Evolutionary conservation across 2,797 vertebrate species (phyloP), one percentile per base, ranked within the genome.

Genomic region (Masticophis lateralis): DNA sequence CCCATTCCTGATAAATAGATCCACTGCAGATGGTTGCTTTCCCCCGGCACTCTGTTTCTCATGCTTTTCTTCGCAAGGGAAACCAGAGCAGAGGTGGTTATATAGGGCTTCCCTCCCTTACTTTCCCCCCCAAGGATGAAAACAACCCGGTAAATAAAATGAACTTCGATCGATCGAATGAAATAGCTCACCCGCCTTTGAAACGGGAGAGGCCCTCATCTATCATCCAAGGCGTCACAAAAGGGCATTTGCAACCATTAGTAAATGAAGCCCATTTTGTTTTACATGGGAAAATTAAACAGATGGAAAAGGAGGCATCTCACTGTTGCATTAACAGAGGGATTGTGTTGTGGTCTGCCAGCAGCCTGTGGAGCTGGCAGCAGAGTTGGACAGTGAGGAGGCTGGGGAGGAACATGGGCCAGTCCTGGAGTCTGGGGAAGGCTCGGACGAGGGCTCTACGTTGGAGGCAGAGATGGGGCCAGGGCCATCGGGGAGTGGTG

Each of bases 211-310:
- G 22, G 63, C n/a, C 51, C 57, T 87, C 89, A 95, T 93, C 86
- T 90, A 93, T 91, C 90, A 94, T 91, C 55, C 91, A 43, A 22
- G 94, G 61, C 27, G 2, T 93, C 90, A 94, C 27, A 93, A 93
- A 93, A 66, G 79, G 79, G 88, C 43, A 61, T 90, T 94, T 91
- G 32, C 83, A 90, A 91, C 92, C 57, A 89, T 47, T 86, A 91
- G 69, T 88, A 95, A 95, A 89, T 91, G 83, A 27, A 61, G 60
- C 92, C 11, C 53, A 28, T 92, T 59, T 63, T 87, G 43, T 91
- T 93, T 90, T 86, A 22, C 61, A 13, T 22, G 12, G 86, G 91
- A 18, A 93, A 90, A 92, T 20, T 37, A 37, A 94, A 66, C 69
- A 56, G 79, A 69, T 18, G 6, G 74, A 86, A 87, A 83, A 57